Conservation (phyloP, 2,797 vertebrate genomes). For the Sebastolobus altivelis region DNA sequence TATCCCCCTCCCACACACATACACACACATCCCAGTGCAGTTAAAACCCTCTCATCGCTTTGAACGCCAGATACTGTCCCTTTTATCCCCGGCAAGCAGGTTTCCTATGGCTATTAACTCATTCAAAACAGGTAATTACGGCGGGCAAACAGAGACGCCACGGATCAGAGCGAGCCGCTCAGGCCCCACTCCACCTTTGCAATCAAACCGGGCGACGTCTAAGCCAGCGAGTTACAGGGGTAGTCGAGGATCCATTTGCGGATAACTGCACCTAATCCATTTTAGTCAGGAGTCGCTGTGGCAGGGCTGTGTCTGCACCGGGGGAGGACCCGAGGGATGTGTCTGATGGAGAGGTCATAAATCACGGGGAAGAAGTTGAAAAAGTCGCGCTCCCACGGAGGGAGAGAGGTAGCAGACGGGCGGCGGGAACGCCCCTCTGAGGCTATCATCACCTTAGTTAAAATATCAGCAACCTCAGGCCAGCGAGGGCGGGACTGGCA, state of each 20-base stretch:
- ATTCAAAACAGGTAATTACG: constrained; percentile 85
- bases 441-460: constrained; percentile 79
- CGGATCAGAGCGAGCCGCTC: constrained; percentile 66
- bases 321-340: constrained; percentile 68
- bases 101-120: constrained; percentile 81
- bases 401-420: constrained; percentile 58
- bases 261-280: constrained; percentile 84
- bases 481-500: constrained; percentile 37
- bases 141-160: constrained; percentile 63
- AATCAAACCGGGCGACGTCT: constrained; percentile 65
- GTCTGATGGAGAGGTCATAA: constrained; percentile 80
- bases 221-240: constrained; percentile 48
- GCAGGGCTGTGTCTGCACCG: constrained; percentile 49
- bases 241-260: constrained; percentile 79
- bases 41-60: constrained; percentile 79
- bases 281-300: constrained; percentile 76
- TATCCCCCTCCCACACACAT: constrained; percentile 83
- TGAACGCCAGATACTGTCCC: constrained; percentile 77
- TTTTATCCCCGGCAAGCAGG: constrained; percentile 79
- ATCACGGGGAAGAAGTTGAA: constrained; percentile 78
- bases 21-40: constrained; percentile 61
- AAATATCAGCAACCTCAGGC: constrained; percentile 73
- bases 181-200: constrained; percentile 76
- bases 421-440: constrained; percentile 45
- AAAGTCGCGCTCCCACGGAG: constrained; percentile 73